phyloP scores from a whole-genome alignment of 2,113 vertebrate genomes.

The Corapipo altera region DNA sequence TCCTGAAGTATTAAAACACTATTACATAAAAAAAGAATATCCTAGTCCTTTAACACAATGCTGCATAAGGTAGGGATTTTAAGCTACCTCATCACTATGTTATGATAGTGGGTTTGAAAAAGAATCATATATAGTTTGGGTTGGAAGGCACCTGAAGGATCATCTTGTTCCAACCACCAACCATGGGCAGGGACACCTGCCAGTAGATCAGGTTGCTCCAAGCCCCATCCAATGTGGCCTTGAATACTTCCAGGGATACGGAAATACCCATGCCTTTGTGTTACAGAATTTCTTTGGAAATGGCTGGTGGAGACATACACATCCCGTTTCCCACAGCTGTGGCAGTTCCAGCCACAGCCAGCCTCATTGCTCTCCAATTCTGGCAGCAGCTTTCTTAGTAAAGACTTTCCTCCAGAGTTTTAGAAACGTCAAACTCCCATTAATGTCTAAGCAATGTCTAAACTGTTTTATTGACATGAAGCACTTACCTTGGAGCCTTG shows the following conservation, averaged over 20 bases:
- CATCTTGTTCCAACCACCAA: not conserved
- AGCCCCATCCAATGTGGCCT: not conserved
- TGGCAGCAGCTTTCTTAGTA: not conserved
- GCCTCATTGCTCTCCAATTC: not conserved
- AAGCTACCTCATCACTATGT: not conserved
- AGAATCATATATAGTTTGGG: not conserved
- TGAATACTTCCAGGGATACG: not conserved
- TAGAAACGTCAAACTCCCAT: not conserved
- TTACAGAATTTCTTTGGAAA: not conserved
- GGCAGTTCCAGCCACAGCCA: not conserved
- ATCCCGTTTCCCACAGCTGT: accelerated
- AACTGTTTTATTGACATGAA: not conserved
- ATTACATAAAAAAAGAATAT: not conserved
- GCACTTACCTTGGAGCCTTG: not conserved
- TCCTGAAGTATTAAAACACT: not conserved
- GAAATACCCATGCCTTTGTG: too few relatives aligned
- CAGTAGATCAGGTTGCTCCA: not conserved
- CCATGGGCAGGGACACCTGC: not conserved
- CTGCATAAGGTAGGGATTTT: not conserved
- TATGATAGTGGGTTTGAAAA: not conserved
- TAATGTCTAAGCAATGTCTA: not conserved
- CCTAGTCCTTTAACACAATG: not conserved
- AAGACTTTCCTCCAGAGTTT: not conserved
- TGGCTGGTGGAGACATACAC: not conserved
- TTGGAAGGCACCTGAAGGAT: not conserved